A percentile compares a stretch with the other conserved stretches of the same genome.
These are phyloP conservation scores for Latrodectus hesperus DNA, from an alignment of 2,888 invertebrate species.

Conservation along the genomic window DNA sequence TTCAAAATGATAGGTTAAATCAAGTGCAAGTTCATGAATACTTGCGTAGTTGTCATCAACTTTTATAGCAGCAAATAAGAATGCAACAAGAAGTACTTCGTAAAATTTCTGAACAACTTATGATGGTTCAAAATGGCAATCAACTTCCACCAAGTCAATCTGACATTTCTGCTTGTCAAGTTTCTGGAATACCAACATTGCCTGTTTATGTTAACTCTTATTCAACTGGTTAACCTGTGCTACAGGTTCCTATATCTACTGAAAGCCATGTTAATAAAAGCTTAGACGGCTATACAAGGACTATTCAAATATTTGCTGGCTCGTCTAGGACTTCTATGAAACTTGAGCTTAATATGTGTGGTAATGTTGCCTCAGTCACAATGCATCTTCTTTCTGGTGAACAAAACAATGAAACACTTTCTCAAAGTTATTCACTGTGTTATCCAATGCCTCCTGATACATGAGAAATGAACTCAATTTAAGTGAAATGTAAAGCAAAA, in stretches of 20 bases:
- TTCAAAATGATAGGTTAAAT: constrained; percentile 67
- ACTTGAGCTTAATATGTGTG: constrained; percentile 46
- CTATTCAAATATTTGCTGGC: constrained; percentile 6
- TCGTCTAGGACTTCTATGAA: constrained; percentile 48
- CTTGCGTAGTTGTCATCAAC: constrained; percentile 87
- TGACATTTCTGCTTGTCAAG: too few species aligned
- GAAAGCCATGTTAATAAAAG: constrained; percentile 29
- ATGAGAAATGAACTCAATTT: constrained; percentile 4
- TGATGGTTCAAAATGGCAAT: too few species aligned
- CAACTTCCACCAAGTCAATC: too few species aligned
- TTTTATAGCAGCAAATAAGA: constrained; percentile 87
- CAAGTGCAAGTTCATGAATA: constrained; percentile 80
- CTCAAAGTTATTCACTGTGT: constrained; percentile 51
- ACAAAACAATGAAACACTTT: constrained; percentile 42
- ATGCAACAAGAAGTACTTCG: constrained; percentile 90
- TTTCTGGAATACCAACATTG: too few species aligned
- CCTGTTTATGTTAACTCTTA: too few species aligned
- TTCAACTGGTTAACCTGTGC: too few species aligned
- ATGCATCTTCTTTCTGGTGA: constrained; percentile 38
- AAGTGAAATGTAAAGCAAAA: too few species aligned
- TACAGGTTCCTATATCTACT: constrained; percentile 11
- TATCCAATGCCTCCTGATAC: constrained; percentile 42
- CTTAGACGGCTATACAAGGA: constrained; percentile 5
- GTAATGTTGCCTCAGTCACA: constrained; percentile 18
- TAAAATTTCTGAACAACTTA: constrained; percentile 88